Base-by-base conservation (phyloP, 1,140 invertebrate species). In the Frieseomelitta varia region DNA sequence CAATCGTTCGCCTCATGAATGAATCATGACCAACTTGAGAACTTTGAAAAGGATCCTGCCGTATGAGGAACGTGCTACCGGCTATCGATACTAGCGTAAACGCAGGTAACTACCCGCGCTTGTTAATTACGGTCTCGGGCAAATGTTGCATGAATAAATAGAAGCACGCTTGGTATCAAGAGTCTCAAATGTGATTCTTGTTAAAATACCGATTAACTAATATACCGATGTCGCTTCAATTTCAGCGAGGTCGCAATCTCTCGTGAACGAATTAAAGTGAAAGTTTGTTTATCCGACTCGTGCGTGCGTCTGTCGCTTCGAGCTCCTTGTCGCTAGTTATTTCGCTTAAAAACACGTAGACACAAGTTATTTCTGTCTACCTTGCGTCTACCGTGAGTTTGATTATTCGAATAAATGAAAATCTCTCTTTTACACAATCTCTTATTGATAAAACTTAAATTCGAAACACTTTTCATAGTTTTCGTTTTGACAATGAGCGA, bases 151-250 rank as follows among this genome's bases (percentile, higher is more conserved):
- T 34, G n/a, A 82, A 67, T 65, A 55, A 55, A 15, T 17, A 15
- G 14, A 55, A 4, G 24, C 15, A 47, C 11, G 6, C 24, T 0
- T 1, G 4, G 0, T 47, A 71, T 8, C 39, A 6, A 69, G 12
- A 55, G 74, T 47, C 34, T 30, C 78, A 74, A 88, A 80, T 55
- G 82, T 85, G 82, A 87, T 82, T 85, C 88, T 91, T 91, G 89
- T 92, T 90, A 88, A 92, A 91, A 84, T 86, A 84, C 88, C 85
- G 39, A 85, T 91, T 79, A 69, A 67, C 68, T 81, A 84, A 84
- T 67, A 76, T 55, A 85, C 87, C 82, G 71, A 89, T 47, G 8
- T 77, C 76, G 75, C 63, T 19, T 24, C 75, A 63, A 34, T 67
- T 56, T 34, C 6, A 55, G 27, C 47, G 11, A 63, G 76, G 67